Conservation (phyloP, 2,113 vertebrate species). For the Ailuropoda melanoleuca region DNA sequence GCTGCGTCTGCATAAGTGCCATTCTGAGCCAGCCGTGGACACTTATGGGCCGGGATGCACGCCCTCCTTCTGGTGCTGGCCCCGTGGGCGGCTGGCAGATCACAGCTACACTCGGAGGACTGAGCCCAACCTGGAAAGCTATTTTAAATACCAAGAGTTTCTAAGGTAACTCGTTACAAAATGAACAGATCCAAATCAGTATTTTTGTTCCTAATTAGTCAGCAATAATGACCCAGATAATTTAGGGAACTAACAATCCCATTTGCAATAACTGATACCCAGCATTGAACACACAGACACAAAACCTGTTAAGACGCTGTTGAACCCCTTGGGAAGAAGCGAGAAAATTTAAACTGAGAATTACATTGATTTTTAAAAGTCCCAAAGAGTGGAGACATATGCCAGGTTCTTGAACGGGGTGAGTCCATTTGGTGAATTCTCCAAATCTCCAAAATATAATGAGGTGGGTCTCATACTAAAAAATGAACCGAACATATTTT, state of each 20-base stretch:
- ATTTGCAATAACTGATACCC: not conserved
- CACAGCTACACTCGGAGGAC: not conserved
- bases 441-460: not conserved
- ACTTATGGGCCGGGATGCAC: not conserved
- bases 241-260: not conserved
- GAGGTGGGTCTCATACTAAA: not conserved
- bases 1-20: not conserved
- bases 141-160: not conserved
- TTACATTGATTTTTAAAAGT: not conserved
- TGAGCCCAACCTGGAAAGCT: not conserved
- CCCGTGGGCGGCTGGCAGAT: not conserved
- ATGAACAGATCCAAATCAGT: not conserved
- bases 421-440: not conserved
- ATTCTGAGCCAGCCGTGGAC: fast-evolving
- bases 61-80: not conserved
- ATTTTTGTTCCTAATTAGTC: not conserved
- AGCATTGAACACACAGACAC: not conserved
- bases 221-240: not conserved
- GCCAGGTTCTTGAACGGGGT: not conserved
- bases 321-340: not conserved
- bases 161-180: not conserved
- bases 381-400: not conserved
- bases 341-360: not conserved
- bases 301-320: not conserved
- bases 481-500: not conserved